phyloP scores from a whole-genome alignment of 2,113 vertebrate genomes.

The Oncorhynchus tshawytscha region DNA sequence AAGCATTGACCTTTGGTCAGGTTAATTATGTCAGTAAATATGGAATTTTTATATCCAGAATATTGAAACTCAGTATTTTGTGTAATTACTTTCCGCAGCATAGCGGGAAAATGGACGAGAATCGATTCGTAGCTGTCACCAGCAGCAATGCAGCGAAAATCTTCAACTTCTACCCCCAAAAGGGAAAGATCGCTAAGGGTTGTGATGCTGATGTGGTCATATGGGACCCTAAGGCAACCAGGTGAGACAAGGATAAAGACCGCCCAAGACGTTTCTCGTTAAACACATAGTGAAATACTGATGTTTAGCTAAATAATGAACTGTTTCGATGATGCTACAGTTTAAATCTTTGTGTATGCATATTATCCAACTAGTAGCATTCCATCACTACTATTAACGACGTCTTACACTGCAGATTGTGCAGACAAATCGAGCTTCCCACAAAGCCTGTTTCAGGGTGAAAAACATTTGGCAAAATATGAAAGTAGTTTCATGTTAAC shows the following conservation, averaged over 20 bases:
- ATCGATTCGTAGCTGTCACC: slow-evolving; percentile 95
- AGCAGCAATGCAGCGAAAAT: slow-evolving; percentile 96
- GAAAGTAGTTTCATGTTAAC: not conserved
- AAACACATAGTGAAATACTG: not conserved
- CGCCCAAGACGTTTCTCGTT: not conserved
- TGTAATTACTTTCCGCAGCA: slow-evolving; percentile 76
- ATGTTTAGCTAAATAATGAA: not conserved
- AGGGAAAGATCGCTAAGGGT: slow-evolving; percentile 87
- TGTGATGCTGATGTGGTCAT: slow-evolving; percentile 95
- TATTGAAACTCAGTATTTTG: slow-evolving; percentile 31
- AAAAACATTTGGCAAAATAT: not conserved
- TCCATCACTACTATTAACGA: slow-evolving; percentile 5
- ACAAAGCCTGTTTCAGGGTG: slow-evolving; percentile 4
- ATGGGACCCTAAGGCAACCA: slow-evolving; percentile 89
- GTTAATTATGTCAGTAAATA: slow-evolving; percentile 27
- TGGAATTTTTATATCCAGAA: not conserved
- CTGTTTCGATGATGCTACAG: not conserved
- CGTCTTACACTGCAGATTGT: slow-evolving; percentile 17
- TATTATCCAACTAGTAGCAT: not conserved
- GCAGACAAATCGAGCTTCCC: slow-evolving; percentile 20
- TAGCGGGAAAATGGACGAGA: slow-evolving; percentile 97
- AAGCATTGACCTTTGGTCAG: slow-evolving; percentile 41
- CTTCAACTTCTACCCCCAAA: slow-evolving; percentile 94
- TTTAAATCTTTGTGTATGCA: not conserved
- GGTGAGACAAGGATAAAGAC: slow-evolving; percentile 67